Evolutionary conservation across 2,797 vertebrate species (phyloP), one percentile per base, ranked within the genome.

Genomic region (Sylvia borin): DNA sequence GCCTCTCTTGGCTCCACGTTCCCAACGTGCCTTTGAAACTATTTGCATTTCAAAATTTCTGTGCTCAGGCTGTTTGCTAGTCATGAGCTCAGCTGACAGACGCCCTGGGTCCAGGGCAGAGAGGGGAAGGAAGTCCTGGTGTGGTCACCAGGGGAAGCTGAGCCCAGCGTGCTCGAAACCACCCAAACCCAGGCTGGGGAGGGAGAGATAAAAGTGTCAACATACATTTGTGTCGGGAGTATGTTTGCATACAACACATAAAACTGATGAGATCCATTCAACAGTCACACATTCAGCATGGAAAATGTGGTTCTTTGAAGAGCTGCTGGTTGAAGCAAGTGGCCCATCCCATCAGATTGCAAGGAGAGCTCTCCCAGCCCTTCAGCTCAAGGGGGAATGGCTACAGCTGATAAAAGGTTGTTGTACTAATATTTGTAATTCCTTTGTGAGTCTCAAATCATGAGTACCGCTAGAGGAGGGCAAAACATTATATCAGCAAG

Each of bases 11-110:
- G 88, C 75, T 94, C 61, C 38, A 16, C 2, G 2, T 47, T 82
- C 58, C 73, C 83, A 64, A 91, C 0, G 2, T n/a, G 70, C 80
- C 65, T 90, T 54, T 78, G 61, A 16, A 92, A 85, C 19, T 68
- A 19, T 83, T 78, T 72, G 47, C 50, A 27, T 78, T 92, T 92
- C 58, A 42, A 40, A 77, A 86, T 64, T 73, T 77, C 82, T 82
- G n/a, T 8, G 6, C 70, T 85, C 29, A 2, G 83, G 82, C 79
- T 83, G 73, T 72, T 82, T 70, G 67, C 22, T 68, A 10, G 14
- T 1, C 0, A 62, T 72, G 81, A 89, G 62, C 65, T 67, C 36
- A 65, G 72, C 58, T 94, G 70, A 68, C 51, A 73, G 78, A 71
- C 40, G 65, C 29, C 32, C 68, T 16, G 16, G 38, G 55, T 53